A percentile compares a stretch with the other conserved stretches of the same genome.
Evolutionary conservation across 2,113 vertebrate genomes (phyloP).

Genomic region (Trematocara variabile): DNA sequence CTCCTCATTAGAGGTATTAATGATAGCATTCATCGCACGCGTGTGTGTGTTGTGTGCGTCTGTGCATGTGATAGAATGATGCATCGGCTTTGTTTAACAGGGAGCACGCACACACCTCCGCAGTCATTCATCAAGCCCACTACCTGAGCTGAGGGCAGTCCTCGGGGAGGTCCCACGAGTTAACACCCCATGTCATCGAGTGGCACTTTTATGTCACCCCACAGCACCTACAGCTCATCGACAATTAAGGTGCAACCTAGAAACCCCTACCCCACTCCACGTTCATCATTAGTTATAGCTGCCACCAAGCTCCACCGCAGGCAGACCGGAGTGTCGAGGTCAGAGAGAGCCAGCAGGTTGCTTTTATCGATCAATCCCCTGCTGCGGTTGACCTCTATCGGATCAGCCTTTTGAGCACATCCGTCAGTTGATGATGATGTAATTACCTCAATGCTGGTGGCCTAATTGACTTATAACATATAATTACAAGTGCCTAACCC

Average conservation of each 20-base stretch:
- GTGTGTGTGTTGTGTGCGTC: not conserved
- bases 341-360: not conserved
- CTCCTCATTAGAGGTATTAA: constrained; percentile 34
- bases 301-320: not conserved
- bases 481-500: not conserved
- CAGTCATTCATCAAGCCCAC: constrained; percentile 31
- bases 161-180: not conserved
- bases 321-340: not conserved
- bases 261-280: not conserved
- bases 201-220: constrained; percentile 5
- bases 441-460: not conserved
- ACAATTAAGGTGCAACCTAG: not conserved
- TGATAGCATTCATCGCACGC: not conserved
- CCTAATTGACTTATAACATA: not conserved
- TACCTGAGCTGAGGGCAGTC: not conserved
- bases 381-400: not conserved
- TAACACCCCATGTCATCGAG: not conserved
- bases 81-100: constrained; percentile 46
- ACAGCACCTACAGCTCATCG: not conserved
- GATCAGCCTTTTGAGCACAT: constrained; percentile 2
- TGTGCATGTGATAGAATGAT: constrained; percentile 43
- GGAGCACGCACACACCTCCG: not conserved
- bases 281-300: not conserved
- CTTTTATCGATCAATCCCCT: not conserved
- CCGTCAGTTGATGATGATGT: constrained; percentile 9